Evolutionary conservation across 2,113 vertebrate species (phyloP), one percentile per base, ranked within the genome.

Genomic region (Typhlomys cinereus): DNA sequence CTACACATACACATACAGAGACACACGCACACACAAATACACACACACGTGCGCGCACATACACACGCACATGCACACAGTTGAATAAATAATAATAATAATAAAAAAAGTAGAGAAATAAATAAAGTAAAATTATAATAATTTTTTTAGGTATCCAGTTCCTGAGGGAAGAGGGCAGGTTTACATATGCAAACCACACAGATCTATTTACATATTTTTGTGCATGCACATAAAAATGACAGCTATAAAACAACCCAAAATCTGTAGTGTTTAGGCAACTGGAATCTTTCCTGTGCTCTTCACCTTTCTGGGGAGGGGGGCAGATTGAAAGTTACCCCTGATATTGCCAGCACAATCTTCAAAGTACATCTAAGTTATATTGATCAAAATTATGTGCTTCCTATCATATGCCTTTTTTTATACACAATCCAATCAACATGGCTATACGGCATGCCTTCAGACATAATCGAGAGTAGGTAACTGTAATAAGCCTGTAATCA

Each of bases 271-370:
- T 39, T 85, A 71, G 88, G 31, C 7, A 74, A 41, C 15, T 34
- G 46, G 52, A 34, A 23, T 27, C 29, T 46, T 64, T 75, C 27
- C 21, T 11, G 2, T 64, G 1, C 15, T 44, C 73, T 15, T 2
- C 21, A 50, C 73, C 34, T 85, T 92, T 69, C 54, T 85, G 84
- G n/a, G n/a, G n/a, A n/a, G n/a, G n/a, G n/a, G n/a, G n/a, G n/a
- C n/a, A n/a, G n/a, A n/a, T n/a, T n/a, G n/a, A 25, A 88, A 15
- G 18, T 14, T 85, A 88, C 67, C 59, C 4, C 23, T 74, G 6
- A 88, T 15, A 36, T 39, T 62, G 4, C 25, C 73, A 54, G n/a
- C 48, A 85, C 41, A 57, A 86, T 62, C 50, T 86, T 25, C 31
- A 93, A 89, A 94, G 23, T n/a, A 82, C 18, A 36, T 48, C 85